Conservation (phyloP, 2,888 invertebrate species). For the Caradrina kadenii region DNA sequence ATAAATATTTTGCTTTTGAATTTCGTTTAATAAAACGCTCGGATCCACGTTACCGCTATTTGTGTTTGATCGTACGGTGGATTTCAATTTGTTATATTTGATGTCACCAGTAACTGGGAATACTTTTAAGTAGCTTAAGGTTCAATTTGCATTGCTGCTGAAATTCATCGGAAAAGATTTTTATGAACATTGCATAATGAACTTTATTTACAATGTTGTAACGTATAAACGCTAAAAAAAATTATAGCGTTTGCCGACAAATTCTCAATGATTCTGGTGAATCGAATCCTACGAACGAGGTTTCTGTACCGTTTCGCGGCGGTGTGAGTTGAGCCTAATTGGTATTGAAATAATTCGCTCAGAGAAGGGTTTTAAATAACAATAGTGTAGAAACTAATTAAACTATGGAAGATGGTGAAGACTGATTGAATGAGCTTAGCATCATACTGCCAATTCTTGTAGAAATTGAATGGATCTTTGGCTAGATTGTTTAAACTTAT, state of each 20-base stretch:
- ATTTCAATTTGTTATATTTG: conserved; percentile 82
- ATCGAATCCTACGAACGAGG: no score
- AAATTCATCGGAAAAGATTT: no score
- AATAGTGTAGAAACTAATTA: neutral
- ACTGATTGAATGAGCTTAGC: neutral
- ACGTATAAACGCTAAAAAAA: no score
- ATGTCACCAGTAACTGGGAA: neutral
- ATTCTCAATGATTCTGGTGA: no score
- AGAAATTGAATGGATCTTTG: neutral
- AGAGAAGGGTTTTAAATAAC: neutral
- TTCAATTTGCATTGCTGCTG: no score
- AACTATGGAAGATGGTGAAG: neutral
- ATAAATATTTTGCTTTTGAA: conserved; percentile 85
- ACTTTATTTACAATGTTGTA: no score
- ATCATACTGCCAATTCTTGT: neutral
- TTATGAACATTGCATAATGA: no score
- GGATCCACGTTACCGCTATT: conserved; percentile 67
- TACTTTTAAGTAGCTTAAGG: neutral
- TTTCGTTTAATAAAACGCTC: conserved; percentile 73
- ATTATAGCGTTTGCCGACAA: no score
- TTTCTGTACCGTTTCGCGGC: no score
- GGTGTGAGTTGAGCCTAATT: no score
- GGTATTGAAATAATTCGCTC: neutral
- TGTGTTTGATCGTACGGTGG: conserved; percentile 72
- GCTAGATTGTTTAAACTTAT: no score